Conservation (phyloP, 2,113 vertebrate species). For the Xiphophorus couchianus region DNA sequence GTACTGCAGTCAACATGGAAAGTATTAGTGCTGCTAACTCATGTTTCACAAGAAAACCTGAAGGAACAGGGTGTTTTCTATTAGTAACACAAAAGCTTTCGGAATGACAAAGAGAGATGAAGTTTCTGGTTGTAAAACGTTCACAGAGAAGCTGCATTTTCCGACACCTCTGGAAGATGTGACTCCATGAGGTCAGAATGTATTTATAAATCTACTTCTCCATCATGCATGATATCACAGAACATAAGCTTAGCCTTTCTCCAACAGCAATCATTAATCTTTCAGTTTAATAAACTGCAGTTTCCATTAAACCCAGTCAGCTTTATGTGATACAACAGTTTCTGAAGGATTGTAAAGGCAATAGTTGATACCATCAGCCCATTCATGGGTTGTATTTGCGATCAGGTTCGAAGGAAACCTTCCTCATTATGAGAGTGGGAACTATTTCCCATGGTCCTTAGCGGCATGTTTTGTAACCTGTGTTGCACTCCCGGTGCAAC, state of each 20-base stretch:
- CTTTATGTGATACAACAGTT: too few species aligned
- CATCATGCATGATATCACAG: conserved; percentile 1
- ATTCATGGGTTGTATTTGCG: too few species aligned
- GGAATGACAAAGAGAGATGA: background rate
- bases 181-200: background rate
- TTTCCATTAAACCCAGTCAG: too few species aligned
- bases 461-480: too few species aligned
- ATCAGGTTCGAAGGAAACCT: too few species aligned
- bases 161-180: background rate
- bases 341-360: background rate
- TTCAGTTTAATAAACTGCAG: conserved; percentile 22
- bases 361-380: background rate
- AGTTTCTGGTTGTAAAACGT: conserved; percentile 8
- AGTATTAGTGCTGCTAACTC: background rate
- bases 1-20: background rate
- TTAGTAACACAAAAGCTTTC: conserved; percentile 3
- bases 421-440: too few species aligned
- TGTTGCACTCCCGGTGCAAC: too few species aligned
- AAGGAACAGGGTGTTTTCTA: background rate
- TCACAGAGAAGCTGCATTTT: background rate
- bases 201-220: conserved; percentile 7
- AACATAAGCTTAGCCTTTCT: conserved; percentile 12
- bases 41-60: background rate
- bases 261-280: conserved; percentile 22
- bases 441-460: too few species aligned